A percentile compares a stretch with the other conserved stretches of the same genome.
Conservation (phyloP, 2,888 invertebrate genomes). For the Bellardia pandia region DNA sequence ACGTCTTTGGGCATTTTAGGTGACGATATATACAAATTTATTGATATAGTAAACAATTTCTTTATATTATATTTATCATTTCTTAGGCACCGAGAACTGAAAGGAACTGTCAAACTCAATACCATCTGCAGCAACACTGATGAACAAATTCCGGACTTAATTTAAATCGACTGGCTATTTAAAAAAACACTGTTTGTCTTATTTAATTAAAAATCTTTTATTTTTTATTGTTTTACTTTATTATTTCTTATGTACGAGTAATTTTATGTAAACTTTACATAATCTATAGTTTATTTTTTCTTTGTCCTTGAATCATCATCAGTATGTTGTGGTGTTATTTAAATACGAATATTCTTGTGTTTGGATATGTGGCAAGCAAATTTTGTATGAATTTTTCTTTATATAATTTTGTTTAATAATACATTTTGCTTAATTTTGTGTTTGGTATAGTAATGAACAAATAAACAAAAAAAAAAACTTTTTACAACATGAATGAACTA, state of each 20-base stretch:
- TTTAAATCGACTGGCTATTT: slow-evolving; percentile 69
- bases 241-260: slow-evolving; percentile 67
- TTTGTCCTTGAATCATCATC: slow-evolving; percentile 44
- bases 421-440: slow-evolving; percentile 6
- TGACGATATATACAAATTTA: too few relatives aligned
- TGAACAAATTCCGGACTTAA: slow-evolving; percentile 78
- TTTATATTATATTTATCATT: slow-evolving; percentile 14
- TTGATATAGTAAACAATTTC: background rate
- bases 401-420: background rate
- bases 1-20: too few relatives aligned
- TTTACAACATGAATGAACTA: too few relatives aligned
- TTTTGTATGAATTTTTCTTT: slow-evolving; percentile 66
- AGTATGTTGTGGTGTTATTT: slow-evolving; percentile 44
- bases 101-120: slow-evolving; percentile 77
- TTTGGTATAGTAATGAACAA: background rate
- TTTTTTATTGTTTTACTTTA: slow-evolving; percentile 52
- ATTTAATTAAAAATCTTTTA: slow-evolving; percentile 61
- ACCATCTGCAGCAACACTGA: slow-evolving; percentile 75
- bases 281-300: slow-evolving; percentile 74
- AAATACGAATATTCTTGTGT: slow-evolving; percentile 57
- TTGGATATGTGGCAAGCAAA: slow-evolving; percentile 66
- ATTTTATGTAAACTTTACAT: slow-evolving; percentile 68
- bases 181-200: slow-evolving; percentile 31
- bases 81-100: slow-evolving; percentile 44
- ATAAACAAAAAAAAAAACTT: background rate